phyloP scores from a whole-genome alignment of 53 echinoderm and acorn worm genomes.

The Stichopus horrens region DNA sequence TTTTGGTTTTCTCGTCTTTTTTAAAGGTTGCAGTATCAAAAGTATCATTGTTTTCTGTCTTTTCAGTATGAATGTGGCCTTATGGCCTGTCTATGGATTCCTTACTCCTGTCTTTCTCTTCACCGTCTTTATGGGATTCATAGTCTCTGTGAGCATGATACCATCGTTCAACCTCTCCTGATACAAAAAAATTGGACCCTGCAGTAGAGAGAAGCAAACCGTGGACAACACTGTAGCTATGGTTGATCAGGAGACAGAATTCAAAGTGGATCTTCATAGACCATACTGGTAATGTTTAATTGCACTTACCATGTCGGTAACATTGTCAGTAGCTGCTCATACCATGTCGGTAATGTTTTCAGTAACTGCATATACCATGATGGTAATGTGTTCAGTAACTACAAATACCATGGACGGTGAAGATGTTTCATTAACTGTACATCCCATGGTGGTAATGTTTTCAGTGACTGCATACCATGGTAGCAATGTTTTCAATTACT shows the following conservation, averaged over 20 bases:
- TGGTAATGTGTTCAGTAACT: no score
- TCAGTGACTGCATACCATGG: no score
- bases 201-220: neutral
- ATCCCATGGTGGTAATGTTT: no score
- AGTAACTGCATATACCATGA: no score
- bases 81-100: slow-evolving; percentile 96
- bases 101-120: slow-evolving; percentile 90
- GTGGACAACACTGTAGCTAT: neutral
- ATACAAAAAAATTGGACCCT: neutral
- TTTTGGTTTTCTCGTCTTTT: neutral
- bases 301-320: no score
- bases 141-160: slow-evolving; percentile 75
- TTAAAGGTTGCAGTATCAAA: no score
- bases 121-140: slow-evolving; percentile 95
- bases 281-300: no score
- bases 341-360: no score
- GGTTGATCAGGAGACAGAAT: neutral
- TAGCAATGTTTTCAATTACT: no score
- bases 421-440: no score
- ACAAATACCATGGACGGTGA: no score
- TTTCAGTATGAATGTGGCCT: slow-evolving; percentile 87
- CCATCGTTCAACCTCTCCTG: slow-evolving; percentile 53
- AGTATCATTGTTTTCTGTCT: neutral
- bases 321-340: no score
- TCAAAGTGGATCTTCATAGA: neutral